Base-by-base conservation (phyloP, 2,797 vertebrate species). In the Rallus crepitans region DNA sequence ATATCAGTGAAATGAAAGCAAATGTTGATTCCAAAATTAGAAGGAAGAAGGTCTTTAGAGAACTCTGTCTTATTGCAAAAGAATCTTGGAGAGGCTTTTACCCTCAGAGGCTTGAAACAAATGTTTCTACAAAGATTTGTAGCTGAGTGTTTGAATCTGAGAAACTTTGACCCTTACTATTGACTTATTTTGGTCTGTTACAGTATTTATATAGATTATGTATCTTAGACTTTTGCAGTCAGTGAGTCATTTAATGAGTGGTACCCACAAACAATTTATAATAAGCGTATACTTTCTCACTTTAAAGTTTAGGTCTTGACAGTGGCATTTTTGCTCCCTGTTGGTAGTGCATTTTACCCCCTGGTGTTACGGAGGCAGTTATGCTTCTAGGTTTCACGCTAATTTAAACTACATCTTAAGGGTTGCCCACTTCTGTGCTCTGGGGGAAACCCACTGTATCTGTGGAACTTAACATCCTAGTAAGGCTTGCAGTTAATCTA, bases 71-170 rank as follows among this genome's bases (percentile, higher is more conserved):
- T 81, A 52, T 45, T 63, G 31, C n/a, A 55, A 93, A 86, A 81
- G 66, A 60, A 39, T 76, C 70, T 59, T 55, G 66, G 31, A 73
- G 47, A 68, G 21, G 8, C 21, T 79, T 91, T 94, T 87, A 24
- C 20, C 16, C 42, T 78, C 19, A 75, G 37, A 55, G 61, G 5
- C 31, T 59, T 68, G 64, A 84, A 69, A 79, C 1, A 1, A 78
- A 37, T 64, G 20, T 76, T 93, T 92, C 50, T 47, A 21, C 77
- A 50, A 78, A 65, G 37, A 89, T 66, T 15, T 80, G 30, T 68
- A 81, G 33, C 25, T 69, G 21, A 9, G 6, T 79, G 42, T 64
- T 83, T 53, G 65, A 85, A 87, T 80, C 31, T 59, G 24, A 85
- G 57, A 42, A n/a, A 82, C 17, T 63, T 28, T 48, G 24, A 82